Percentiles rank a stretch among this genome's conserved stretches.
Evolutionary conservation across 2,888 invertebrate species (phyloP).

Genomic region (Amblyteles armatorius): DNA sequence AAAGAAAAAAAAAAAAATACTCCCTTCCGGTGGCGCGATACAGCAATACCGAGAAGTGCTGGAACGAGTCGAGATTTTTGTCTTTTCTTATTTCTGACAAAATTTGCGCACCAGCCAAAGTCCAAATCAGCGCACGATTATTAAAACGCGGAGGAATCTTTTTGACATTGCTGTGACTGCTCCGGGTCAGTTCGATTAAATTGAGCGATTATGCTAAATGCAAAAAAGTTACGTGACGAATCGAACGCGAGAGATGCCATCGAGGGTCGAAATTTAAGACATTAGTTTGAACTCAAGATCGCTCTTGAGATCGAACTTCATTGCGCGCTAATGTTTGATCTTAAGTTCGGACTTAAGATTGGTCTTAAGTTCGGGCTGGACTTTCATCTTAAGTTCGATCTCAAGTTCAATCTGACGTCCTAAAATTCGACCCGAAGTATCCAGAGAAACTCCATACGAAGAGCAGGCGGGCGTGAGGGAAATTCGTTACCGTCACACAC

Average conservation of each 20-base stretch:
- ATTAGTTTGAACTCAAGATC: too few relatives aligned
- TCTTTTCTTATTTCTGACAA: not conserved
- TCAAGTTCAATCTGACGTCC: too few relatives aligned
- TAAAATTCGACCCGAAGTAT: too few relatives aligned
- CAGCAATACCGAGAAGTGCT: conserved; percentile 45
- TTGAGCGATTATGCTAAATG: conserved; percentile 25
- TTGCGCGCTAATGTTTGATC: too few relatives aligned
- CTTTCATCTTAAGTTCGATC: too few relatives aligned
- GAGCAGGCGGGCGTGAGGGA: too few relatives aligned
- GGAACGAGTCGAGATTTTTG: not conserved
- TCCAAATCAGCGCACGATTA: not conserved
- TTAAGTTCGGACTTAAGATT: too few relatives aligned
- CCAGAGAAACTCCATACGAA: too few relatives aligned
- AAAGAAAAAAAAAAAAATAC: conserved; percentile 11
- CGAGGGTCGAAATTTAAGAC: too few relatives aligned
- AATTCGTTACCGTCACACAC: conserved; percentile 56
- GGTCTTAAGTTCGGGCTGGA: too few relatives aligned
- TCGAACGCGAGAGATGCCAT: too few relatives aligned
- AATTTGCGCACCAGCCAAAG: not conserved
- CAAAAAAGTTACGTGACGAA: not conserved
- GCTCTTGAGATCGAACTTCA: too few relatives aligned
- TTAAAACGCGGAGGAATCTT: not conserved
- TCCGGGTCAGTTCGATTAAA: conserved; percentile 16
- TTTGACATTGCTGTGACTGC: not conserved
- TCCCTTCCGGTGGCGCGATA: conserved; percentile 55